Base-by-base conservation (phyloP, 1,140 invertebrate species). In the Gryon sp. region DNA sequence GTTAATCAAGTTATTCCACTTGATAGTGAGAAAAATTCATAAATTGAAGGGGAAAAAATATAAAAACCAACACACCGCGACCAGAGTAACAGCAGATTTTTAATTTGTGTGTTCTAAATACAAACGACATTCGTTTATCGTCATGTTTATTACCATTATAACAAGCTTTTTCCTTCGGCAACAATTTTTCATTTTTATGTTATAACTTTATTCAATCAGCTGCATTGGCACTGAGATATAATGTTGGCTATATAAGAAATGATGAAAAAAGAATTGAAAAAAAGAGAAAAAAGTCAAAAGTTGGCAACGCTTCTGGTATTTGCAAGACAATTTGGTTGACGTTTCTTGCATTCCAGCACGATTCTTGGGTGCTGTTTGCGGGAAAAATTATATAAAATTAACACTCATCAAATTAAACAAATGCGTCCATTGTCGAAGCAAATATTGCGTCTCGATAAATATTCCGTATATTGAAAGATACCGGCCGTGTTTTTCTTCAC, bases 391-490 rank as follows among this genome's bases (percentile, higher is more conserved):
- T 82, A 84, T 80, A 76, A 84, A 84, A 87, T 88, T 87, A 88
- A 83, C 86, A 83, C 81, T 82, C 63, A 80, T 82, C 80, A 84
- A 83, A 86, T 86, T 85, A 86, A 89, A 87, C 82, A 86, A 87
- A 85, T 85, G 76, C 59, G 65, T 66, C 66, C 69, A 73, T 72
- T 40, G 79, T 73, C 52, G 15, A 76, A 34, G 80, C 70, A 87
- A 87, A 88, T 84, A 87, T 86, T 83, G 78, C 84, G 78, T 83
- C 79, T 87, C 72, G 69, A 87, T 86, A 88, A 88, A 88, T 84
- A 86, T 84, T 78, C 55, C 72, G 66, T 78, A 69, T 82, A 83
- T 82, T 83, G 73, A 84, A 86, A 86, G 81, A 73, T 82, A 79
- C 80, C 79, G 46, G 69, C 74, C 53, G 48, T 76, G 40, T 38